Evolutionary conservation across 2,888 invertebrate species (phyloP).

Genomic region (Morpho deidamia): DNA sequence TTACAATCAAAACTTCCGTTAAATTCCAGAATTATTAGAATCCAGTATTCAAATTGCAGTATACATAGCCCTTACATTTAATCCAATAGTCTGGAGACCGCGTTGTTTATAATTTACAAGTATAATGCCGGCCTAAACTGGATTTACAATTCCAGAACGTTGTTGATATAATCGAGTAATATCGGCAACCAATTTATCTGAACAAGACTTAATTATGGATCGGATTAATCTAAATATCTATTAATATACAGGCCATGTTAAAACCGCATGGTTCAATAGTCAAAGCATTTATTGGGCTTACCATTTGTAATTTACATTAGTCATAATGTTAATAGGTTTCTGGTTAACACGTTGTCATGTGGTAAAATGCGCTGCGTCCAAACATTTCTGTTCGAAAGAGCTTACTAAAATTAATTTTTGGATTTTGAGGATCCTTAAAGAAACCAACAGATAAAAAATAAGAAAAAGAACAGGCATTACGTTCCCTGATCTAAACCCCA

Average conservation of each 20-base stretch:
- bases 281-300: neutral
- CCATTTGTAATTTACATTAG: neutral
- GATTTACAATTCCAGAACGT: conserved; percentile 33
- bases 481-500: too few relatives aligned
- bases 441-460: too few relatives aligned
- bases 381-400: too few relatives aligned
- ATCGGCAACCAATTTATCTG: conserved; percentile 25
- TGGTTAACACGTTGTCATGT: too few relatives aligned
- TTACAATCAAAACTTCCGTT: too few relatives aligned
- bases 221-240: conserved; percentile 20
- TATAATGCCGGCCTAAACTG: conserved; percentile 30
- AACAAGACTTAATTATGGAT: conserved; percentile 25
- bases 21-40: too few relatives aligned
- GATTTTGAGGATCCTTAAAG: too few relatives aligned
- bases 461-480: too few relatives aligned
- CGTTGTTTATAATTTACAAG: conserved; percentile 33
- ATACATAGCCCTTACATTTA: conserved; percentile 8
- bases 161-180: conserved; percentile 30
- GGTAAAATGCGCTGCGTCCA: too few relatives aligned
- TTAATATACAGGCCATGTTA: conserved; percentile 6
- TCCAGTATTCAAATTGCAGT: neutral
- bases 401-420: too few relatives aligned
- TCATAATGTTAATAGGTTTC: too few relatives aligned
- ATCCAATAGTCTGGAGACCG: conserved; percentile 17
- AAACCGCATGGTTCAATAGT: neutral